phyloP scores from a whole-genome alignment of 2,113 vertebrate genomes.

The Ceyx cyanopectus region DNA sequence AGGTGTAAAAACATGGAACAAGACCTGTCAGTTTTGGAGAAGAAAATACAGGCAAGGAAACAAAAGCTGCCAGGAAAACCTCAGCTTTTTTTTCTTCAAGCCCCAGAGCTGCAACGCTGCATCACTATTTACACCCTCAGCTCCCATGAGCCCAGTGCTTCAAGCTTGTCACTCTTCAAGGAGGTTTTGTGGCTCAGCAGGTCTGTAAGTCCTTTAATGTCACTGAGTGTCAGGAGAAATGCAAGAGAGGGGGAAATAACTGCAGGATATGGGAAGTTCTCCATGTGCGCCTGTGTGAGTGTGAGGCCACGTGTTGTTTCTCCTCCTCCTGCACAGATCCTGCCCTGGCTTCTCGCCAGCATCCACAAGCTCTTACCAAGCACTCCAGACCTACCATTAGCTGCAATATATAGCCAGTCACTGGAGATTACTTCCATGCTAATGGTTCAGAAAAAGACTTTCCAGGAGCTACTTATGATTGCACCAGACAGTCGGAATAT shows the following conservation, averaged over 20 bases:
- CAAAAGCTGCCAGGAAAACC: conserved; percentile 1
- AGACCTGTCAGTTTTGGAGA: neutral
- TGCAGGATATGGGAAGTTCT: neutral
- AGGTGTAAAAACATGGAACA: neutral
- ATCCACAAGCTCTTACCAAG: neutral
- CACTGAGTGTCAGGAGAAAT: neutral
- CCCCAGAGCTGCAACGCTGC: neutral
- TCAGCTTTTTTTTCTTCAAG: neutral
- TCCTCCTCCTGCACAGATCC: neutral
- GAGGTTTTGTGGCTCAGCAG: neutral
- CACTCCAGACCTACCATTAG: conserved; percentile 41
- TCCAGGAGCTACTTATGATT: conserved; percentile 40
- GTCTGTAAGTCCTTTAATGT: conserved; percentile 33
- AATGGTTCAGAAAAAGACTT: conserved; percentile 63
- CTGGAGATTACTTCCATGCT: conserved; percentile 60
- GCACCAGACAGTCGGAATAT: conserved; percentile 38
- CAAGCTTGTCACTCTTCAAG: neutral
- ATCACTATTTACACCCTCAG: neutral
- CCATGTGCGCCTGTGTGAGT: neutral
- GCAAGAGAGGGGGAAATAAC: neutral
- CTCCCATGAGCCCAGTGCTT: neutral
- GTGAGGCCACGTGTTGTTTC: neutral
- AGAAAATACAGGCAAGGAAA: neutral
- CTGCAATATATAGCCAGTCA: conserved; percentile 42
- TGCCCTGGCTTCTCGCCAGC: conserved; percentile 23